phyloP scores from a whole-genome alignment of 2,113 vertebrate genomes.

The Ginglymostoma cirratum region DNA sequence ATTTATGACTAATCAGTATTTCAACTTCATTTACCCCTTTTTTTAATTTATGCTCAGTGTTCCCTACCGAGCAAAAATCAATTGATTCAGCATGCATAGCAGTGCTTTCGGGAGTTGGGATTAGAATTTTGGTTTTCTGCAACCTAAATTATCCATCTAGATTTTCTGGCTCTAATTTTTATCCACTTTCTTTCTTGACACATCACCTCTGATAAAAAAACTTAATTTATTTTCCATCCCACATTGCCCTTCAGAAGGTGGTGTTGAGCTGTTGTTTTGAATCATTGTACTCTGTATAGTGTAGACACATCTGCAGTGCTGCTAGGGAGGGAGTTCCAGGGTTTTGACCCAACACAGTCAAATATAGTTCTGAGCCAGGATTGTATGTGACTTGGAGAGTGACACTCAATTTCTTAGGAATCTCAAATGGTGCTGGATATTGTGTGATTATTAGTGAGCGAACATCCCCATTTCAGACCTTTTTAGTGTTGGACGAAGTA shows the following conservation, averaged over 20 bases:
- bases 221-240: background rate
- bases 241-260: background rate
- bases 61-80: background rate
- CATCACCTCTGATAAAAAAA: too few species aligned
- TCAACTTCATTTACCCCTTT: background rate
- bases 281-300: background rate
- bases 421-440: too few species aligned
- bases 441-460: too few species aligned
- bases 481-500: too few species aligned
- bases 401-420: too few species aligned
- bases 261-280: background rate
- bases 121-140: background rate
- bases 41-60: background rate
- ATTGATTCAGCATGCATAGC: background rate
- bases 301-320: background rate
- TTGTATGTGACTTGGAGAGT: too few species aligned
- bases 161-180: background rate
- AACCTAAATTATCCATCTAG: too few species aligned
- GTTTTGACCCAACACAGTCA: background rate
- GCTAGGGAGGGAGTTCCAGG: background rate
- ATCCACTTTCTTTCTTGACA: background rate
- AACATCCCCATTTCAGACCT: too few species aligned
- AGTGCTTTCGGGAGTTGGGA: background rate
- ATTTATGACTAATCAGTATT: background rate
- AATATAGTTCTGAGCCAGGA: background rate